These are phyloP conservation scores for Platygyra sinensis DNA, from an alignment of 64 coral and sea anemone species.

Conservation along the genomic window DNA sequence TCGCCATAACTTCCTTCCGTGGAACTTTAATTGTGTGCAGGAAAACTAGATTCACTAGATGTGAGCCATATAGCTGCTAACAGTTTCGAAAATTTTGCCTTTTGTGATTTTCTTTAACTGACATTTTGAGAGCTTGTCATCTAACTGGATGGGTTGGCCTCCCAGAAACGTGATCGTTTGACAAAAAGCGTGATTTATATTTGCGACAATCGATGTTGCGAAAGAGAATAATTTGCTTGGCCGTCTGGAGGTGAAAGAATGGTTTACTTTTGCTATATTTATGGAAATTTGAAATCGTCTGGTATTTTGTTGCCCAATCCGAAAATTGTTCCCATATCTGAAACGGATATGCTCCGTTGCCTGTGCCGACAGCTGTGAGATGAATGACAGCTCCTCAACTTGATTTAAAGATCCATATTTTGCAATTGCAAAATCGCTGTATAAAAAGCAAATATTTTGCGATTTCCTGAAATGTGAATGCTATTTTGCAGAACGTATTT, in stretches of 20 bases:
- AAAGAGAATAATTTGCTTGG: background rate
- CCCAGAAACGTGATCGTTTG: background rate
- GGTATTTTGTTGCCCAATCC: background rate
- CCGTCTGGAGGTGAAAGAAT: background rate
- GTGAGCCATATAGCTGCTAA: background rate
- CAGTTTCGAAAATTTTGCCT: background rate
- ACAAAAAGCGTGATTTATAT: background rate
- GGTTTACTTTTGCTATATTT: background rate
- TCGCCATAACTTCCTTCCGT: background rate
- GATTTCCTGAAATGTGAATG: too few relatives aligned
- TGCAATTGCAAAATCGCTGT: background rate
- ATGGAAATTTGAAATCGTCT: background rate
- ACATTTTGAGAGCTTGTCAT: background rate
- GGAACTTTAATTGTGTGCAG: background rate
- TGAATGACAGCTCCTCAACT: background rate
- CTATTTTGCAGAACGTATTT: too few relatives aligned
- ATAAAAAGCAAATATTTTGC: too few relatives aligned
- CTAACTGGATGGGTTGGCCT: background rate
- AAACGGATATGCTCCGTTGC: background rate
- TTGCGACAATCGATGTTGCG: background rate
- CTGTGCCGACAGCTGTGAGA: background rate
- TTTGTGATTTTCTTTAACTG: background rate
- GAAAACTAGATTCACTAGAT: background rate
- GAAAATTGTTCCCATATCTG: background rate
- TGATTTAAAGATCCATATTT: background rate